Base-by-base conservation (phyloP, 2,113 vertebrate species). In the Alethe diademata region DNA sequence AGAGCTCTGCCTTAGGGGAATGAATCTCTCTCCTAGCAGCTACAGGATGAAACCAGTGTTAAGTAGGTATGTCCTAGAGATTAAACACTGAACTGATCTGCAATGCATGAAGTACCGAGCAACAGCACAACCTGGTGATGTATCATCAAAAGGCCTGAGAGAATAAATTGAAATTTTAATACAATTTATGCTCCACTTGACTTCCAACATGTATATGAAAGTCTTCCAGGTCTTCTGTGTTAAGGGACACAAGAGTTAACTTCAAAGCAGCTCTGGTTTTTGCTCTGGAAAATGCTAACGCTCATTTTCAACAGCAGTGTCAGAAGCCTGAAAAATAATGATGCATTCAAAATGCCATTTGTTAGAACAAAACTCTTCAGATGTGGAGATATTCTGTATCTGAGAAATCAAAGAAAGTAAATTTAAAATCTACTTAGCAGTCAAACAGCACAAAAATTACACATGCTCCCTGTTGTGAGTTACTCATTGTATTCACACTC, bases 291-390 rank as follows among this genome's bases (percentile, higher is more conserved):
- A 91, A 86, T 1, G 75, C 19, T 48, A 74, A 90, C 38, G 90
- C n/a, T 95, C 29, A 1, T 79, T 93, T 90, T 54, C 88, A 88
- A 83, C 78, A 90, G 64, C 5, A 74, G 50, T 25, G 38, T 57
- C 88, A 92, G 58, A 92, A 88, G 85, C 92, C 94, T 96, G 88
- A 88, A 95, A 95, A 93, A 90, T 38, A 96, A 90, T 17, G 75
- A 79, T 76, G 88, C 50, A 76, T 93, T 95, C 78, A 94, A 93
- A 92, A 79, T n/a, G 78, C 43, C 88, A 73, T 86, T 95, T 93
- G 69, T 94, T 94, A 95, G 54, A 94, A 90, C 66, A 90, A 78
- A 88, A 85, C 43, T 85, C 70, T 79, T 90, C 72, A 69, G 62
- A 29, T 62, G 62, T 50, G 38, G 58, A 90, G 85, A 76, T 78